Percentiles rank a stretch among this genome's conserved stretches.
These are phyloP conservation scores for Otus sunia DNA, from an alignment of 2,113 vertebrate genomes.

Conservation along the genomic window DNA sequence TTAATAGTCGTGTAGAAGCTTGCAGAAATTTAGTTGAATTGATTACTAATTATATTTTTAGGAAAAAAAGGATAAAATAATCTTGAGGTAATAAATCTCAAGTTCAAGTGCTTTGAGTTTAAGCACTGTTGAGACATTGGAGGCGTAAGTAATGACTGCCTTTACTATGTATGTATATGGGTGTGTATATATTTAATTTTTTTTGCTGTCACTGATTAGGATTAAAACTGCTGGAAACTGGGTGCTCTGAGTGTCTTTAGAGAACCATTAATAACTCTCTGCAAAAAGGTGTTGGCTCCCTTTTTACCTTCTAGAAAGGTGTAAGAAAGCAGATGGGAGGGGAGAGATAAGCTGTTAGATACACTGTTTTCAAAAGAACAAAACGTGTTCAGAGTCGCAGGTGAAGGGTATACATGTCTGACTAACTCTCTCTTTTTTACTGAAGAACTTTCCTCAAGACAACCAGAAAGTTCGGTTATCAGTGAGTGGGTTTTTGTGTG, in stretches of 20 bases:
- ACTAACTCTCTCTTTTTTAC: neutral
- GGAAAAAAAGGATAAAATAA: neutral
- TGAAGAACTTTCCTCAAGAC: constrained; percentile 94
- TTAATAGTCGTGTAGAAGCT: neutral
- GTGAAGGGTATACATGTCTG: neutral
- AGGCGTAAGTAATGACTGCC: neutral
- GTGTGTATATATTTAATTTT: neutral
- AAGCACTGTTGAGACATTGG: neutral
- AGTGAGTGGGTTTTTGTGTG: constrained; percentile 91
- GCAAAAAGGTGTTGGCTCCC: neutral
- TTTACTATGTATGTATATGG: neutral
- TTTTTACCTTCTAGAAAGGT: neutral
- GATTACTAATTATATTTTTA: neutral
- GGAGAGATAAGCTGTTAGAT: neutral
- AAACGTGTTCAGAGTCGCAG: fast-evolving
- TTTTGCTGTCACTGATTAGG: neutral
- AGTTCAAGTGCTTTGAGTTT: neutral
- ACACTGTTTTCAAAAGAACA: neutral
- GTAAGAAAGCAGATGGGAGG: neutral
- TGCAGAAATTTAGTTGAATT: neutral
- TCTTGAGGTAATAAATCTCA: neutral
- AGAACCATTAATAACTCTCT: neutral
- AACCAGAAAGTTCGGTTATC: constrained; percentile 96
- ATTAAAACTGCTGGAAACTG: neutral
- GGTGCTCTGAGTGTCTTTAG: neutral